These are phyloP conservation scores for Oreochromis niloticus DNA, from an alignment of 2,113 vertebrate species.

Conservation along the genomic window DNA sequence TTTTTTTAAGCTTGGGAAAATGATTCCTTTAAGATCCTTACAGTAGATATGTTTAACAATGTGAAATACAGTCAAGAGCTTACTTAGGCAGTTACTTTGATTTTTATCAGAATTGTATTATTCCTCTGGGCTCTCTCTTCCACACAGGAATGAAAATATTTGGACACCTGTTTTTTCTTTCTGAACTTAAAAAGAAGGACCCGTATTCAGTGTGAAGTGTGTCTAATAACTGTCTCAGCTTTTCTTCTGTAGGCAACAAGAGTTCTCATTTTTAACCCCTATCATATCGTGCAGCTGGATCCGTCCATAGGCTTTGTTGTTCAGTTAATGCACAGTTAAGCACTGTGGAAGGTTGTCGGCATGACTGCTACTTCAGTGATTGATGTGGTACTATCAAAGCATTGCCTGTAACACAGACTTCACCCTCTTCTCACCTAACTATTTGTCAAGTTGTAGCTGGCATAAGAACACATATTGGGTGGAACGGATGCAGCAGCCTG, in stretches of 20 bases:
- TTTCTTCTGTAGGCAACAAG: neutral
- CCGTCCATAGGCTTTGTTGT: neutral
- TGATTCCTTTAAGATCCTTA: neutral
- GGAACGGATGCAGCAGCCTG: neutral
- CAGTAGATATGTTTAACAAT: neutral
- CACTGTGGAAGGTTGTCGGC: neutral
- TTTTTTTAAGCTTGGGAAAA: neutral
- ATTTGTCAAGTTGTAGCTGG: neutral
- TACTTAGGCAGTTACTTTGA: neutral
- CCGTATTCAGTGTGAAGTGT: neutral
- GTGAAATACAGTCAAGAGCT: constrained; percentile 8
- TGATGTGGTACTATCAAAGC: constrained; percentile 50
- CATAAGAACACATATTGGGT: neutral
- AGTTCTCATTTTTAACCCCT: constrained; percentile 13
- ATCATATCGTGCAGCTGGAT: constrained; percentile 19
- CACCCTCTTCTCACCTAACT: neutral
- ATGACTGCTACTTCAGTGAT: neutral
- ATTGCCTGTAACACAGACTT: neutral
- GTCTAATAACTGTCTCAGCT: neutral
- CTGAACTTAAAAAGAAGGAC: neutral
- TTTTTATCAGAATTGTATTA: constrained; percentile 7
- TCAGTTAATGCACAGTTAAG: neutral
- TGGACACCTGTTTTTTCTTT: constrained; percentile 36
- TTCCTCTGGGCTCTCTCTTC: neutral
- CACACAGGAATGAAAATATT: constrained; percentile 11